These are phyloP conservation scores for Carcharodon carcharias DNA, from an alignment of 2,797 vertebrate species.

Conservation along the genomic window DNA sequence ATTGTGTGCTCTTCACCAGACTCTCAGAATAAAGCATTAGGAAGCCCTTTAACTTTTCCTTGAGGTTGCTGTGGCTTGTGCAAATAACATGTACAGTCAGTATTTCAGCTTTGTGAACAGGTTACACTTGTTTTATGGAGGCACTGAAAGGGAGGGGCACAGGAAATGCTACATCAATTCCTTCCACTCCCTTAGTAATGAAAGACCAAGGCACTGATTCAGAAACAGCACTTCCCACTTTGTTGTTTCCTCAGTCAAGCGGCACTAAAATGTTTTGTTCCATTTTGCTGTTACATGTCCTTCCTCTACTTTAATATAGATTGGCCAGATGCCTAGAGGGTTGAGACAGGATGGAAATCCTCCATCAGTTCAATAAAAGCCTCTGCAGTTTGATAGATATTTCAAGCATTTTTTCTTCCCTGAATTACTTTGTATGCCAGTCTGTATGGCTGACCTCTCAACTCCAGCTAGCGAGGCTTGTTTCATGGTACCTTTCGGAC, in stretches of 20 bases:
- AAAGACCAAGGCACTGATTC: not conserved
- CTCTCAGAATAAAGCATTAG: not conserved
- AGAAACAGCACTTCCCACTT: slow-evolving; percentile 27
- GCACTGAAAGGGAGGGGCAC: not conserved
- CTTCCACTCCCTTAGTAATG: slow-evolving; percentile 10
- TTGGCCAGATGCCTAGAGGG: not conserved
- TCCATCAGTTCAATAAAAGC: not conserved
- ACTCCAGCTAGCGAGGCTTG: not conserved
- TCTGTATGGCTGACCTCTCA: not conserved
- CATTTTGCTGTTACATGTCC: not conserved
- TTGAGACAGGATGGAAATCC: not conserved
- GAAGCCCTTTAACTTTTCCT: not conserved
- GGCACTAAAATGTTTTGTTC: slow-evolving; percentile 36
- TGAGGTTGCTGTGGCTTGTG: not conserved
- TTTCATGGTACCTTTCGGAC: not conserved
- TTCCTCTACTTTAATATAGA: not conserved
- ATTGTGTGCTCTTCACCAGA: not conserved
- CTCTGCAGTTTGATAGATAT: not conserved
- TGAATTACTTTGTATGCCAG: not conserved
- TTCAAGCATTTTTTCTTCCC: not conserved
- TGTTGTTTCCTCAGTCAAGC: slow-evolving; percentile 10
- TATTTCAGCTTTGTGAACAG: not conserved
- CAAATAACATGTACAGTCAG: not conserved
- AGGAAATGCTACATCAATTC: slow-evolving; percentile 31
- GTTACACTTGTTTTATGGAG: not conserved